Conservation (phyloP, 1,140 invertebrate species). For the Bombus haemorrhoidalis region DNA sequence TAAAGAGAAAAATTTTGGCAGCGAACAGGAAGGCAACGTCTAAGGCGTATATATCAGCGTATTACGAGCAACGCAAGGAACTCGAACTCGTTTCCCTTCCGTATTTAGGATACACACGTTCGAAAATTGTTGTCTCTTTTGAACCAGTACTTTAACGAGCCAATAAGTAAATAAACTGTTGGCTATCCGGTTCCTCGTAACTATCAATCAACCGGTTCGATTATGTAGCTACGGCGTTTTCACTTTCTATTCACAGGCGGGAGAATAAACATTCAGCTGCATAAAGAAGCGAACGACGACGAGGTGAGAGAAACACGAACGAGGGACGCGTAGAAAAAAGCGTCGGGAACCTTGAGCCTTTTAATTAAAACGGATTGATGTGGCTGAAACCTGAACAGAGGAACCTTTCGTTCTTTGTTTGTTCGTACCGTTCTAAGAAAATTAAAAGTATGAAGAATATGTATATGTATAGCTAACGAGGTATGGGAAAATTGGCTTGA, state of each 20-base stretch:
- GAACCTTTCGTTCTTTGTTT: neutral
- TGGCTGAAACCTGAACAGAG: neutral
- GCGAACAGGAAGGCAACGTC: neutral
- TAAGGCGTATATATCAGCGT: neutral
- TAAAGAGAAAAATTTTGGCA: neutral
- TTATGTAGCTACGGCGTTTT: constrained; percentile 45
- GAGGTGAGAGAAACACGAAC: constrained; percentile 23
- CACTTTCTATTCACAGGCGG: constrained; percentile 41
- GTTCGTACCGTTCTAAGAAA: neutral
- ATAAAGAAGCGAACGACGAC: neutral
- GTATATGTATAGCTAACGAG: neutral
- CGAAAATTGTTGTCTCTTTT: constrained; percentile 27
- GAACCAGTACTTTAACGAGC: neutral
- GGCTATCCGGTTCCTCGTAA: constrained; percentile 18
- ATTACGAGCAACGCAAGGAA: neutral
- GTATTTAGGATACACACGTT: neutral
- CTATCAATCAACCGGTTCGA: constrained; percentile 56
- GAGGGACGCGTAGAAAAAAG: neutral
- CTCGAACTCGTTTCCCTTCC: constrained; percentile 29
- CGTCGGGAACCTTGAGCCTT: neutral
- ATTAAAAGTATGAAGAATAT: neutral
- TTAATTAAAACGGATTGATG: constrained; percentile 5
- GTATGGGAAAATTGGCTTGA: neutral
- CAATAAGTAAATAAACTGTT: constrained; percentile 46
- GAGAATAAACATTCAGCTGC: constrained; percentile 31